phyloP scores from a whole-genome alignment of 2,113 vertebrate genomes.

The Zapornia atra region DNA sequence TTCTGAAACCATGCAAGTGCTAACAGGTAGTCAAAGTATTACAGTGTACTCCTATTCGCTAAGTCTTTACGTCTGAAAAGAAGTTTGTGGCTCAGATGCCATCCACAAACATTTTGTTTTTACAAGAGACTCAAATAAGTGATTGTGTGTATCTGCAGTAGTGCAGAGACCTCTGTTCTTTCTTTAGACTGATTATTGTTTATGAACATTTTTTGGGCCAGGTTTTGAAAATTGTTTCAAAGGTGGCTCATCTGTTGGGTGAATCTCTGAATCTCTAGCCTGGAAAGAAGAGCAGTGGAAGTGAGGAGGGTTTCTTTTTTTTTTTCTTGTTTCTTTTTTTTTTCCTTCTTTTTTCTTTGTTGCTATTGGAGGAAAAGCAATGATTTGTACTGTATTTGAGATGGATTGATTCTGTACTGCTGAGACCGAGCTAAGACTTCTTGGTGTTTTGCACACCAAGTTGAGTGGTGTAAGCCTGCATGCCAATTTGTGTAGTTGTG shows the following conservation, averaged over 20 bases:
- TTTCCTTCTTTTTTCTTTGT: neutral
- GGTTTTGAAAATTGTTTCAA: neutral
- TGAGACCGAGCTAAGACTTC: neutral
- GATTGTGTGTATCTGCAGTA: neutral
- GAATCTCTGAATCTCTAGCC: neutral
- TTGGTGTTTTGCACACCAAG: neutral
- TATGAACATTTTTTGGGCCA: neutral
- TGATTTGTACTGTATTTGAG: neutral
- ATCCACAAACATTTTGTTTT: neutral
- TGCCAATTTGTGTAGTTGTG: neutral
- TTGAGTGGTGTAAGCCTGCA: neutral
- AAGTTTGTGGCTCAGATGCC: neutral
- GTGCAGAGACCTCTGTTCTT: neutral
- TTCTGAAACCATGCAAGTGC: neutral
- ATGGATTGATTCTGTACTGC: neutral
- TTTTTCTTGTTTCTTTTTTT: neutral
- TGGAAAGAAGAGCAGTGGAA: neutral
- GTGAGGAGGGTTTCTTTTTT: neutral
- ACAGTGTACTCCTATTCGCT: neutral
- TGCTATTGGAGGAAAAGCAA: neutral
- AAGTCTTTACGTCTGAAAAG: neutral
- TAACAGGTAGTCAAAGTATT: neutral
- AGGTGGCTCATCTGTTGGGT: neutral
- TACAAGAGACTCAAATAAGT: neutral
- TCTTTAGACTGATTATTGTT: neutral